Evolutionary conservation across 1,140 invertebrate genomes (phyloP).

Genomic region (Papilio glaucus): DNA sequence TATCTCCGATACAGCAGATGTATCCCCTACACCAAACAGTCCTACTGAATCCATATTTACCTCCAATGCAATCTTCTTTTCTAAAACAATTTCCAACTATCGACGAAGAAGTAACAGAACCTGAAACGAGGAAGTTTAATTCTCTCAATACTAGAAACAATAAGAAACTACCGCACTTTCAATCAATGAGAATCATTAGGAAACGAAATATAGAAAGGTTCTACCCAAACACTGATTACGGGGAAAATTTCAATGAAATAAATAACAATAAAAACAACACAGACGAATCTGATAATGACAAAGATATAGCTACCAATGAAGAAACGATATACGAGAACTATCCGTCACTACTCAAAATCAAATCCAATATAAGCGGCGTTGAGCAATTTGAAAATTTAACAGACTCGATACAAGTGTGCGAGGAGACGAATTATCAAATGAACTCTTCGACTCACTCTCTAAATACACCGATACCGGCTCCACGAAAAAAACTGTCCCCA

Average conservation of each 20-base stretch:
- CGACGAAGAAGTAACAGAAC: conserved; percentile 65
- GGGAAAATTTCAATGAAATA: conserved; percentile 78
- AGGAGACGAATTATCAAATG: conserved; percentile 56
- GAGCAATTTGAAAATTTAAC: conserved; percentile 81
- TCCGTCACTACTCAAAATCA: conserved; percentile 63
- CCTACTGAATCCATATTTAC: conserved; percentile 70
- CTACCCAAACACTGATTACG: conserved; percentile 79
- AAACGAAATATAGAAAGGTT: conserved; percentile 80
- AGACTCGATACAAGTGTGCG: conserved; percentile 80
- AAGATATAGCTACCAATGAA: conserved; percentile 48
- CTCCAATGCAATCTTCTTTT: conserved; percentile 70
- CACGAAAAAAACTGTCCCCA: conserved; percentile 72
- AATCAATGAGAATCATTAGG: conserved; percentile 78
- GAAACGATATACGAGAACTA: conserved; percentile 75
- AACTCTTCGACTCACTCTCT: conserved; percentile 64
- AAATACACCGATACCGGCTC: conserved; percentile 73
- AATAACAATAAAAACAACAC: conserved; percentile 71
- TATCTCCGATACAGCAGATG: conserved; percentile 77
- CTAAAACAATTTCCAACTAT: conserved; percentile 77
- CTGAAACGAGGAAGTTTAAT: conserved; percentile 67
- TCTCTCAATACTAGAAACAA: conserved; percentile 71
- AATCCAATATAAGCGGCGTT: conserved; percentile 70
- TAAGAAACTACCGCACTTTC: conserved; percentile 67
- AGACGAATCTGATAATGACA: conserved; percentile 57
- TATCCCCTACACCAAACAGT: conserved; percentile 76